Conservation (phyloP, 2,888 invertebrate genomes). For the Cristatella mucedo region DNA sequence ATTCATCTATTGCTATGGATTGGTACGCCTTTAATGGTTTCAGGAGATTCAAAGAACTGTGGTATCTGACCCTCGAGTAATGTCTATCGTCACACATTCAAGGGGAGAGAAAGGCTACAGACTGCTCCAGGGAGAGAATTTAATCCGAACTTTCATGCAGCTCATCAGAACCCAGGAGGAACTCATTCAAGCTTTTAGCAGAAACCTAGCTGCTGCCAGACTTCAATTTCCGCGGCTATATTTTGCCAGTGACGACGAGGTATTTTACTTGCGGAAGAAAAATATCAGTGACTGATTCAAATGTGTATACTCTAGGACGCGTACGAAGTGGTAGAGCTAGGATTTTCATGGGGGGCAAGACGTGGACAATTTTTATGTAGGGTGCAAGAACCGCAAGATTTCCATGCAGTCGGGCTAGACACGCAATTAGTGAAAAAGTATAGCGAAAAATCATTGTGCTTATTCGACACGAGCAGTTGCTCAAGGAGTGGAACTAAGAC, state of each 20-base stretch:
- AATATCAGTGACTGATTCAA: too few species aligned
- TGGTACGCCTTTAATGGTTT: conserved; percentile 3
- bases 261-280: too few species aligned
- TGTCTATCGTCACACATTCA: conserved; percentile 24
- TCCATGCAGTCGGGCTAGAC: too few species aligned
- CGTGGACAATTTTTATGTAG: too few species aligned
- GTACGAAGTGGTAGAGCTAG: too few species aligned
- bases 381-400: too few species aligned
- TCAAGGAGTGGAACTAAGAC: too few species aligned
- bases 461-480: too few species aligned
- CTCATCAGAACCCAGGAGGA: conserved; percentile 21
- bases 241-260: conserved; percentile 30
- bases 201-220: neutral
- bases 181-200: neutral
- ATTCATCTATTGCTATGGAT: neutral
- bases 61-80: conserved; percentile 27
- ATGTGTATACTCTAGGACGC: too few species aligned
- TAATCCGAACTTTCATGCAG: conserved; percentile 20
- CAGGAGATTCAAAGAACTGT: conserved; percentile 33
- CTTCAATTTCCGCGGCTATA: conserved; percentile 34
- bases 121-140: conserved; percentile 29
- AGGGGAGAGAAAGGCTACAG: conserved; percentile 31
- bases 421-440: too few species aligned
- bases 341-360: too few species aligned
- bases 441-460: too few species aligned